Conservation (phyloP, 2,797 vertebrate species). For the Passerculus sandwichensis region DNA sequence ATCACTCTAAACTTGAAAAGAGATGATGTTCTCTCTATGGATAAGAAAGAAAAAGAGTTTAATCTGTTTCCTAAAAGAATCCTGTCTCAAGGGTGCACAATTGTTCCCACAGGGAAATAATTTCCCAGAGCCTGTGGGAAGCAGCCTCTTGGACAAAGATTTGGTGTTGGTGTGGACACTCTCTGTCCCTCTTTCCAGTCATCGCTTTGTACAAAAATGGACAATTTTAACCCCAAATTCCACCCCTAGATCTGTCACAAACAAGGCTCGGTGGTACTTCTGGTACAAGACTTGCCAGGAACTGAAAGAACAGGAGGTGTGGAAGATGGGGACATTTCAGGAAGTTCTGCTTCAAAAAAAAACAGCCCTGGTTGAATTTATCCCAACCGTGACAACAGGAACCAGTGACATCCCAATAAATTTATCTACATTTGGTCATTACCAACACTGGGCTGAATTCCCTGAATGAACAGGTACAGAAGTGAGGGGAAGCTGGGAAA, state of each 20-base stretch:
- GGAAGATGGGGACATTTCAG: background rate
- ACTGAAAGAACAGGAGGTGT: background rate
- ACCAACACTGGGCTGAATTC: background rate
- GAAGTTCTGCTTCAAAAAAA: background rate
- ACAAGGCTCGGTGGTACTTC: no score
- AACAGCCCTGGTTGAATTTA: background rate
- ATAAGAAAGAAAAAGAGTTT: background rate
- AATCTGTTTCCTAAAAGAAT: background rate
- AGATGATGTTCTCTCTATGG: background rate
- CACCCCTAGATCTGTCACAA: background rate
- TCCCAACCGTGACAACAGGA: accelerated
- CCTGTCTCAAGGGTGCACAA: background rate
- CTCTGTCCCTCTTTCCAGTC: background rate
- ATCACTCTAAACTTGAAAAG: background rate
- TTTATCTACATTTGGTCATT: background rate
- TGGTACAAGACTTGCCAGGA: background rate
- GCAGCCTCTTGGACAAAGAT: background rate
- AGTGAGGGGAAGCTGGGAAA: background rate
- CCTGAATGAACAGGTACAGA: background rate
- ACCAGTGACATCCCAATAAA: background rate
- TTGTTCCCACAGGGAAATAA: background rate
- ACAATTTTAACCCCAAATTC: background rate
- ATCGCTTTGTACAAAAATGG: background rate
- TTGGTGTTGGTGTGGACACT: background rate
- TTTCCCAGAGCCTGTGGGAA: background rate